Base-by-base conservation (phyloP, 2,797 vertebrate genomes). In the Enteromius anoplus region DNA sequence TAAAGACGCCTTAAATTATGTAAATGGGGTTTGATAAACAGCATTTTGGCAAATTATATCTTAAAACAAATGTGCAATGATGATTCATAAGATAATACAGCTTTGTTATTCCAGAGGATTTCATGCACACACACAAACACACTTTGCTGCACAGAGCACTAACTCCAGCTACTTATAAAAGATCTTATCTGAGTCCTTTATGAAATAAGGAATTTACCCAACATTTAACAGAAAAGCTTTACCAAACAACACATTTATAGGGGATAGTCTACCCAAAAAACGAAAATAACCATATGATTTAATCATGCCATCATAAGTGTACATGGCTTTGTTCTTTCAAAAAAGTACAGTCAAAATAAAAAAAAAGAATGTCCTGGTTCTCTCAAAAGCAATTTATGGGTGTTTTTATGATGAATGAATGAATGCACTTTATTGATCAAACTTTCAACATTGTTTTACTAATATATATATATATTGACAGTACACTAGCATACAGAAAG, bases 31-130 rank as follows among this genome's bases (percentile, higher is more conserved):
- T 77, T 62, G n/a, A 7, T 58, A 14, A 58, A 75, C n/a, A 8
- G 7, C 49, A 55, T 75, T 37, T 75, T 14, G 32, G n/a, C 5
- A 62, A 2, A 77, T 21, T 3, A 77, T 21, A 64, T 64, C 40
- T 14, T 32, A 29, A 37, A 65, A 66, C 19, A 78, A 66, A 66
- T 51, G 23, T 29, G 40, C 15, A 47, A 19, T 4, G 15, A 75
- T 77, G 58, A 77, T 23, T 64, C 15, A 60, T 60, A 29, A 45
- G 23, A 45, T 62, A 62, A 58, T 60, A 77, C 40, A 64, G 40
- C 23, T 21, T 17, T 47, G 15, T 64, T 45, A 45, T 29, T 64
- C 9, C 2, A 26, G 42, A 77, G 62, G n/a, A 77, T 45, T 76
- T 60, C 2, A 55, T 14, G 9, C 45, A 29, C 29, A n/a, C 8